phyloP scores from a whole-genome alignment of 2,797 vertebrate species.

The Centroberyx gerrardi region DNA sequence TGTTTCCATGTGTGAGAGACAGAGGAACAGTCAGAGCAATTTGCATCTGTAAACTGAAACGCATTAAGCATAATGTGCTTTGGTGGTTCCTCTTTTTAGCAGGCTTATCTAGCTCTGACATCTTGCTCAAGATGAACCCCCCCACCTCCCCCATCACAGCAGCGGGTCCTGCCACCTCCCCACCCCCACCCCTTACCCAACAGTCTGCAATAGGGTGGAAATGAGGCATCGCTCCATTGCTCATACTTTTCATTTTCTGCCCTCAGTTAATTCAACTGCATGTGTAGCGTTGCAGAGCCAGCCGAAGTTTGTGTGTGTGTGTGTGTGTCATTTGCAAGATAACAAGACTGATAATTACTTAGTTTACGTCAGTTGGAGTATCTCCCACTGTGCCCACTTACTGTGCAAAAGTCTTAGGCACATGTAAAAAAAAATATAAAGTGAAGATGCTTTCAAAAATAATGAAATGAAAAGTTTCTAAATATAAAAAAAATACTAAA shows the following conservation, averaged over 20 bases:
- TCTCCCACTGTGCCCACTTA: no score
- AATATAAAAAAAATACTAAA: no score
- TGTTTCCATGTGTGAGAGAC: constrained; percentile 10
- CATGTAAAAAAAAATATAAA: no score
- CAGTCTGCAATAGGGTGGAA: constrained; percentile 19
- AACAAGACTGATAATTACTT: not conserved
- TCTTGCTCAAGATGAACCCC: no score
- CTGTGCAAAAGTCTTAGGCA: no score
- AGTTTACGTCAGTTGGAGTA: not conserved
- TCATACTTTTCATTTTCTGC: constrained; percentile 34
- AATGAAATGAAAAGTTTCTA: no score
- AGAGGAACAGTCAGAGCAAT: not conserved
- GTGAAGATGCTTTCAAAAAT: no score
- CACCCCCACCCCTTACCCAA: not conserved
- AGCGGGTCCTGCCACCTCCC: no score
- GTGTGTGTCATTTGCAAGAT: not conserved
- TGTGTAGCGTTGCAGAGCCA: constrained; percentile 23
- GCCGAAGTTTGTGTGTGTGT: not conserved
- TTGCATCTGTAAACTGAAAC: constrained; percentile 5
- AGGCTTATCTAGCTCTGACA: not conserved
- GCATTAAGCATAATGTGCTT: not conserved
- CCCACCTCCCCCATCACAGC: not conserved
- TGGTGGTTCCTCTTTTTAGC: not conserved
- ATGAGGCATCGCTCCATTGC: constrained; percentile 25
- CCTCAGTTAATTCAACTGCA: constrained; percentile 58